Evolutionary conservation across 2,888 invertebrate genomes (phyloP).

Genomic region (Aleiodes testaceus): DNA sequence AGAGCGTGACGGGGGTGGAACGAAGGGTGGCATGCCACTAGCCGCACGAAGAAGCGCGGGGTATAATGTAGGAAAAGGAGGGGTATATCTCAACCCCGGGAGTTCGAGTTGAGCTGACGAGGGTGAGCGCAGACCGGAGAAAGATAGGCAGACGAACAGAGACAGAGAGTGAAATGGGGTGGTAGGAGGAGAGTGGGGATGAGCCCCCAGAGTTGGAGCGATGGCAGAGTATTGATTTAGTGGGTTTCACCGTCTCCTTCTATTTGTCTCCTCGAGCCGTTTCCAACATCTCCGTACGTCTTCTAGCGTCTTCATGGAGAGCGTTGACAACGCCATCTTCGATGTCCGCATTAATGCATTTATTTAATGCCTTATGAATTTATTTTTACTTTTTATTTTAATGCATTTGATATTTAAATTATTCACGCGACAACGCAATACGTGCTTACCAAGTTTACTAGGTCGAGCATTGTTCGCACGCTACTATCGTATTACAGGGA

Average conservation of each 20-base stretch:
- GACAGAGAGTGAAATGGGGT: constrained; percentile 55
- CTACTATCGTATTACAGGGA: no score
- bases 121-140: constrained; percentile 43
- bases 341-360: constrained; percentile 10
- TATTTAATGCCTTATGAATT: no score
- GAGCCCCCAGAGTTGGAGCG: constrained; percentile 71
- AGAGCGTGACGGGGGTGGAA: constrained; percentile 71
- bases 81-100: constrained; percentile 33
- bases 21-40: constrained; percentile 55
- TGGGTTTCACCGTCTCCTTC: constrained; percentile 72
- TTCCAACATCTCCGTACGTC: constrained; percentile 61
- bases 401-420: no score
- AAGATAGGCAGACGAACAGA: constrained; percentile 49
- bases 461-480: no score
- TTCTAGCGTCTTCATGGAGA: constrained; percentile 60
- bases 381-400: no score
- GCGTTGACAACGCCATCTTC: constrained; percentile 35
- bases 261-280: constrained; percentile 65
- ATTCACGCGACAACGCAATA: no score
- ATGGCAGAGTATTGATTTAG: constrained; percentile 73
- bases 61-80: constrained; percentile 41
- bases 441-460: no score
- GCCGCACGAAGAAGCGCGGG: constrained; percentile 44
- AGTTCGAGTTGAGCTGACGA: constrained; percentile 47
- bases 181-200: constrained; percentile 63